phyloP scores from a whole-genome alignment of 2,797 vertebrate species.

The Sebastes aleutianus region DNA sequence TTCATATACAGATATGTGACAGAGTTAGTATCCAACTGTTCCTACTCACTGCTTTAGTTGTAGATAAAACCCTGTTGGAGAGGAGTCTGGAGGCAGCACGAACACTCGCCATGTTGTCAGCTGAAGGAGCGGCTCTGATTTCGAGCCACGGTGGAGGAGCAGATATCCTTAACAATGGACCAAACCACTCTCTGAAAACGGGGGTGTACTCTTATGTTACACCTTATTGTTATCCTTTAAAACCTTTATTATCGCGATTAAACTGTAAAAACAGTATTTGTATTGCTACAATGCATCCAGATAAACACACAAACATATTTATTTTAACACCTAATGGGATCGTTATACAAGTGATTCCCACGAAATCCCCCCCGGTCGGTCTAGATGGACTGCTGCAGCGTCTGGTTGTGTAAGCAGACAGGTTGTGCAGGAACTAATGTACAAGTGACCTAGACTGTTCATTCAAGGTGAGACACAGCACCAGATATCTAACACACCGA shows the following conservation, averaged over 20 bases:
- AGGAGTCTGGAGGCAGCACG: conserved; percentile 66
- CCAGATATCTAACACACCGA: neutral
- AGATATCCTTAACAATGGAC: conserved; percentile 38
- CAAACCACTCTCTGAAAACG: conserved; percentile 32
- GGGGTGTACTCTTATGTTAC: neutral
- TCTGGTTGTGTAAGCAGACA: conserved; percentile 50
- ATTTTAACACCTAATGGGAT: rapidly evolving
- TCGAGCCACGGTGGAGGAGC: neutral
- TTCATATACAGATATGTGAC: rapidly evolving
- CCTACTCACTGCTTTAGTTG: conserved; percentile 65
- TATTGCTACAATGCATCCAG: too few relatives aligned
- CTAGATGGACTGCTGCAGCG: neutral
- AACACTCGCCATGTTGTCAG: conserved; percentile 72
- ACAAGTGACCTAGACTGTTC: conserved; percentile 73
- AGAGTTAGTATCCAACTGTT: rapidly evolving
- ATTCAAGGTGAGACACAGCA: conserved; percentile 75
- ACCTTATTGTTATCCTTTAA: rapidly evolving
- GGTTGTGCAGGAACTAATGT: conserved; percentile 63
- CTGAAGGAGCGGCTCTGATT: neutral
- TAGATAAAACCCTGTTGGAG: conserved; percentile 51
- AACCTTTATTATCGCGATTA: rapidly evolving
- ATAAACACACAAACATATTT: rapidly evolving
- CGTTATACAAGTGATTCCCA: neutral
- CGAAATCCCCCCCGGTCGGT: neutral
- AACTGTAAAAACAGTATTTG: rapidly evolving